Evolutionary conservation across 2,888 invertebrate species (phyloP).

Genomic region (Leptopterna dolabrata): DNA sequence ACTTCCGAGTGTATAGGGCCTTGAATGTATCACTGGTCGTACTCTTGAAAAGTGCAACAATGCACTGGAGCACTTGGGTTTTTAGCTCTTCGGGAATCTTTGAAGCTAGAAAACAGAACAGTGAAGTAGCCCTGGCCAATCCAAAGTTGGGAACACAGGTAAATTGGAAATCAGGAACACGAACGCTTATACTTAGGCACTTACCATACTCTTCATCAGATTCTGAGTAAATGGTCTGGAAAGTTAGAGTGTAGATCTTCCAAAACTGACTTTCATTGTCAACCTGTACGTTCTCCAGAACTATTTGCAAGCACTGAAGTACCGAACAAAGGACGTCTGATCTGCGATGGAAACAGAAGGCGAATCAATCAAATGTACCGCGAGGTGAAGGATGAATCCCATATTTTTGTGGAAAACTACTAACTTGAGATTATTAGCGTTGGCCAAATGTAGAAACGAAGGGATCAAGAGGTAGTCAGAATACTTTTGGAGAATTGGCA

Average conservation of each 20-base stretch:
- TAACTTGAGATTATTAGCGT: constrained; percentile 28
- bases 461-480: constrained; percentile 72
- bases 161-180: not conserved
- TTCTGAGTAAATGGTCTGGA: not conserved
- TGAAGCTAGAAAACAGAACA: not conserved
- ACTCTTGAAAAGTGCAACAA: constrained; percentile 70
- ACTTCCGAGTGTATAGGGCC: constrained; percentile 71
- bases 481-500: constrained; percentile 69
- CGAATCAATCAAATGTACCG: not conserved
- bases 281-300: constrained; percentile 16
- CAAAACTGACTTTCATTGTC: constrained; percentile 35
- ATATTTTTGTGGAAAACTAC: not conserved
- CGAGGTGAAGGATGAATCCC: not conserved
- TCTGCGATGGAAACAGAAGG: not conserved
- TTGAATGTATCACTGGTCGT: constrained; percentile 70
- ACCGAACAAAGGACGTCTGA: not conserved
- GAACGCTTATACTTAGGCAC: not conserved
- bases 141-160: constrained; percentile 62
- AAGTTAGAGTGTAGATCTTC: constrained; percentile 26
- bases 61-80: constrained; percentile 71
- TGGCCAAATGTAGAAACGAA: constrained; percentile 66
- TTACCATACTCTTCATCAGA: constrained; percentile 38
- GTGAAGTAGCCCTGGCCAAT: not conserved
- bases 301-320: constrained; percentile 9
- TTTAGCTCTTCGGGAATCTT: constrained; percentile 74